Percentiles rank a stretch among this genome's conserved stretches.
phyloP scores from a whole-genome alignment of 2,888 invertebrate genomes.

The Tuta absoluta region DNA sequence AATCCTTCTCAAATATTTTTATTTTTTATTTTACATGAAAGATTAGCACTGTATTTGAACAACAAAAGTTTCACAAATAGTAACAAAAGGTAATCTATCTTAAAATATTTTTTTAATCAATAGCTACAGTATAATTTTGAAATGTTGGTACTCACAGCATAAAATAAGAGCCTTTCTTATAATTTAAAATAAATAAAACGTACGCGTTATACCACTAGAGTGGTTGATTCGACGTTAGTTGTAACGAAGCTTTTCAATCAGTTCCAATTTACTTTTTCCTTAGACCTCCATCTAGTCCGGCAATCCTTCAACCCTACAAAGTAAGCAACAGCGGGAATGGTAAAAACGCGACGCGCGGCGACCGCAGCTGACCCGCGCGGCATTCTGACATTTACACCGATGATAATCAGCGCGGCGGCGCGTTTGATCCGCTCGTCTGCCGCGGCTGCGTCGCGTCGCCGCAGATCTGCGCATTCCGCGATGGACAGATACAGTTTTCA shows the following conservation, averaged over 20 bases:
- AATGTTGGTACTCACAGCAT: too few species aligned
- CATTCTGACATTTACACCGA: conserved; percentile 42
- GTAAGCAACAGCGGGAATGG: background rate
- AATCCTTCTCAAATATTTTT: too few species aligned
- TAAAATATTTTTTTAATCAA: too few species aligned
- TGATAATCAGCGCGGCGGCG: conserved; percentile 46
- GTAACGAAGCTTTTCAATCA: background rate
- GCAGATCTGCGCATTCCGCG: conserved; percentile 29
- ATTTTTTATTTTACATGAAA: too few species aligned
- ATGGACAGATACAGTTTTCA: conserved; percentile 30
- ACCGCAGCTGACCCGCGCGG: conserved; percentile 39
- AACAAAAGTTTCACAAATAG: too few species aligned
- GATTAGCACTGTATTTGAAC: too few species aligned
- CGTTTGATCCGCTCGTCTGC: conserved; percentile 38
- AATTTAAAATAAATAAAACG: too few species aligned
- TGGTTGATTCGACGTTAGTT: background rate
- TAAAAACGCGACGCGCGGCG: conserved; percentile 20
- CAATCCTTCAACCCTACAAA: conserved; percentile 20
- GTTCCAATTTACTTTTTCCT: background rate
- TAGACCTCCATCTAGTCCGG: background rate
- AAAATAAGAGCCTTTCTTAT: too few species aligned
- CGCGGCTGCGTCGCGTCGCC: background rate
- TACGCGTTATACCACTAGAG: too few species aligned
- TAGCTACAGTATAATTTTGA: too few species aligned
- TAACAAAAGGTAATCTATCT: too few species aligned